Evolutionary conservation across 2,113 vertebrate genomes (phyloP).

Genomic region (Corythornis vintsioides): DNA sequence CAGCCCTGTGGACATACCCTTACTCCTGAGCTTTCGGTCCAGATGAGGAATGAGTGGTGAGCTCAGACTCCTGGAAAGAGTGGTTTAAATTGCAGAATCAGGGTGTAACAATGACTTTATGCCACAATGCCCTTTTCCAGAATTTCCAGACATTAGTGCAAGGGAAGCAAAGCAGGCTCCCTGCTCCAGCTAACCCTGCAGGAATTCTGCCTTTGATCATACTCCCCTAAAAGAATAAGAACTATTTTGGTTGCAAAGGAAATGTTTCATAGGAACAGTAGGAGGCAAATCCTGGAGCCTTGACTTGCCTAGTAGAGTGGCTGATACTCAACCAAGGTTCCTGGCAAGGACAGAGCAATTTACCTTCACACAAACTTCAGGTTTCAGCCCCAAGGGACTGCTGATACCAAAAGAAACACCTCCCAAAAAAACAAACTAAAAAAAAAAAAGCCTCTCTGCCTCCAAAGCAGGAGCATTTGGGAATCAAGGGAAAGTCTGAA

Average conservation of each 20-base stretch:
- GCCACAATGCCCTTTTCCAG: neutral
- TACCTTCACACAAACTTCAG: neutral
- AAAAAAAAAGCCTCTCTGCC: neutral
- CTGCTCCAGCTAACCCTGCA: conserved; percentile 2
- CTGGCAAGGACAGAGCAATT: neutral
- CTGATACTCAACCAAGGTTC: fast-evolving
- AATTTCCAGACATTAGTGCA: neutral
- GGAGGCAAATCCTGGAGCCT: neutral
- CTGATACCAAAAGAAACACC: neutral
- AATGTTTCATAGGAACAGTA: neutral
- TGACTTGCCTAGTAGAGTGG: neutral
- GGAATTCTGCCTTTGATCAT: neutral
- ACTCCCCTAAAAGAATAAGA: neutral
- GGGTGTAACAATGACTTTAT: neutral
- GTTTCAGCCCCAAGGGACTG: neutral
- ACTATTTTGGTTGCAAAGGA: neutral
- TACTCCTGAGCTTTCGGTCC: neutral
- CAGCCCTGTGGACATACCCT: neutral
- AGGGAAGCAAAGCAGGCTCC: neutral
- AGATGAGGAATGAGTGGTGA: neutral
- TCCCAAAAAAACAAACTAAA: neutral
- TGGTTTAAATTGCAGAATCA: neutral
- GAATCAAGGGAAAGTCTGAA: conserved; percentile 29
- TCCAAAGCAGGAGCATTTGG: neutral
- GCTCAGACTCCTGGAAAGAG: neutral